Conservation (phyloP, 2,797 vertebrate species). For the Sebastes taczanowskii region DNA sequence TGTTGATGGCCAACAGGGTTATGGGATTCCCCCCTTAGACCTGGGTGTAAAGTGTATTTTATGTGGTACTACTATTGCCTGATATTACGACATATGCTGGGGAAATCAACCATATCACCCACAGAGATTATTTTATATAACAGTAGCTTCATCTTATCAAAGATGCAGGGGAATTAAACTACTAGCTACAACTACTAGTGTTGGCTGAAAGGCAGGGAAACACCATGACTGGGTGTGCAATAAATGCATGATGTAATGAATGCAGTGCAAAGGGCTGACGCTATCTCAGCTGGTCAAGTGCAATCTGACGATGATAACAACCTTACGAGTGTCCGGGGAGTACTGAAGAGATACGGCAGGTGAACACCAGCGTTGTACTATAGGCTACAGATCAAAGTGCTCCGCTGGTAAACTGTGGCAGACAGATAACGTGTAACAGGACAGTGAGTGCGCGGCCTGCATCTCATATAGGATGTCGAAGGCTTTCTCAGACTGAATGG, state of each 20-base stretch:
- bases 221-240: background rate
- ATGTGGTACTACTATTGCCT: background rate
- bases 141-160: background rate
- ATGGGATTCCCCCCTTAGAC: conserved; percentile 24
- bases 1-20: background rate
- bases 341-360: background rate
- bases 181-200: background rate
- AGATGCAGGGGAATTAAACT: background rate
- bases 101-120: background rate
- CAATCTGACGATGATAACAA: background rate
- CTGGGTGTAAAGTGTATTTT: background rate
- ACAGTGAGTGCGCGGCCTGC: background rate
- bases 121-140: background rate
- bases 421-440: background rate
- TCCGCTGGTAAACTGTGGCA: background rate
- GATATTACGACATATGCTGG: background rate
- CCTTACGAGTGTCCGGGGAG: background rate
- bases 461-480: background rate
- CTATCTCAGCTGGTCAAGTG: conserved; percentile 18
- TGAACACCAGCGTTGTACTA: background rate
- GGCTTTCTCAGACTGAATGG: background rate
- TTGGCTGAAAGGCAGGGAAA: conserved; percentile 1
- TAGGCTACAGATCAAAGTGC: conserved; percentile 24
- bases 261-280: conserved; percentile 2
- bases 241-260: conserved; percentile 24